Evolutionary conservation across 2,888 invertebrate species (phyloP).

Genomic region (Polymixis flavicincta): DNA sequence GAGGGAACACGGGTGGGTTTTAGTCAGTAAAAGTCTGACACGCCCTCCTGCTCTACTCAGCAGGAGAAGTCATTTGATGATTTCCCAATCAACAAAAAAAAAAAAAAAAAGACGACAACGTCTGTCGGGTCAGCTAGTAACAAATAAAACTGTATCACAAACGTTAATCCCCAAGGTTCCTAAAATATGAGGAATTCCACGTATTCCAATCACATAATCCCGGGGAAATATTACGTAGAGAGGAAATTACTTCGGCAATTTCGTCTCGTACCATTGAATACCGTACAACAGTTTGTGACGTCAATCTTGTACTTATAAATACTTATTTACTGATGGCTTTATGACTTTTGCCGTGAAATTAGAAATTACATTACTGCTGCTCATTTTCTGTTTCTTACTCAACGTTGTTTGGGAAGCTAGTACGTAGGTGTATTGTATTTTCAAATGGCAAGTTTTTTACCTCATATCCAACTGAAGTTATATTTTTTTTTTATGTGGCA

Average conservation of each 20-base stretch:
- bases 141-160: slow-evolving; percentile 12
- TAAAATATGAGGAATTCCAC: slow-evolving; percentile 38
- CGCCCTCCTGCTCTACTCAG: no score
- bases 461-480: no score
- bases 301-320: slow-evolving; percentile 27
- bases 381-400: not conserved
- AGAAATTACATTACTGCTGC: not conserved
- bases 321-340: slow-evolving; percentile 21
- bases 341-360: slow-evolving; percentile 15
- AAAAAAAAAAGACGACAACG: no score
- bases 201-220: slow-evolving; percentile 49
- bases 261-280: slow-evolving; percentile 36
- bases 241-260: slow-evolving; percentile 56
- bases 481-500: no score
- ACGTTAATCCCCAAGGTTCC: not conserved
- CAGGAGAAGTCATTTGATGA: no score
- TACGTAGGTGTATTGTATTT: not conserved
- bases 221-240: slow-evolving; percentile 41
- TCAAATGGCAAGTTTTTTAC: not conserved
- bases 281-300: slow-evolving; percentile 30
- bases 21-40: no score
- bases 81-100: no score
- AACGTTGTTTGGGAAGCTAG: not conserved
- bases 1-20: no score
- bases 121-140: no score